phyloP scores from a whole-genome alignment of 2,113 vertebrate genomes.

The Podocnemis expansa region DNA sequence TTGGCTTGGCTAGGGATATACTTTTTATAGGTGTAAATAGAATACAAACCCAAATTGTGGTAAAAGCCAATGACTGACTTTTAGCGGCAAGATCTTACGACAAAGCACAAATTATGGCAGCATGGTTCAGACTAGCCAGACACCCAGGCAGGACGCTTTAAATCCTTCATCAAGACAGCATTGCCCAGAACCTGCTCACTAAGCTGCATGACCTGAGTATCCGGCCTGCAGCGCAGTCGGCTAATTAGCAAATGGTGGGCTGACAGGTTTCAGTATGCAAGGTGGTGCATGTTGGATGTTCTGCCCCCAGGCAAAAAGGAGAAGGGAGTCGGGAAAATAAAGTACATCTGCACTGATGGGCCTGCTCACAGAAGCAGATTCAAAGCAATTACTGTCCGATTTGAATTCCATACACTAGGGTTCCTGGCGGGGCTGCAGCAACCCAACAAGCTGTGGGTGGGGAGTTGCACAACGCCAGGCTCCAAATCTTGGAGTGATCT shows the following conservation, averaged over 20 bases:
- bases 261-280: rapidly evolving
- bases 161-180: neutral
- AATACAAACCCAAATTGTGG: neutral
- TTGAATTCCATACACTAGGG: neutral
- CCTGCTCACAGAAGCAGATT: neutral
- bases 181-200: neutral
- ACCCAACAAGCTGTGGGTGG: neutral
- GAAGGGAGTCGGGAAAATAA: conserved; percentile 38
- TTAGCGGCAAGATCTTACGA: neutral
- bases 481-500: rapidly evolving
- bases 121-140: neutral
- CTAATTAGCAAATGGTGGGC: conserved; percentile 30
- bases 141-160: rapidly evolving
- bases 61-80: neutral
- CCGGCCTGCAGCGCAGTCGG: neutral
- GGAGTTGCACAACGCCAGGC: neutral
- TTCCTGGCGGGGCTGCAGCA: conserved; percentile 26
- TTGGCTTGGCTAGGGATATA: too few relatives aligned
- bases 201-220: conserved; percentile 12
- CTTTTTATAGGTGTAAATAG: too few relatives aligned
- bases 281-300: conserved; percentile 16
- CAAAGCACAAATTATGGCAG: neutral
- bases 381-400: neutral
- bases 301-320: conserved; percentile 31
- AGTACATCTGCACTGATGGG: neutral